phyloP scores from a whole-genome alignment of 2,888 invertebrate genomes.

The Leptothorax acervorum region DNA sequence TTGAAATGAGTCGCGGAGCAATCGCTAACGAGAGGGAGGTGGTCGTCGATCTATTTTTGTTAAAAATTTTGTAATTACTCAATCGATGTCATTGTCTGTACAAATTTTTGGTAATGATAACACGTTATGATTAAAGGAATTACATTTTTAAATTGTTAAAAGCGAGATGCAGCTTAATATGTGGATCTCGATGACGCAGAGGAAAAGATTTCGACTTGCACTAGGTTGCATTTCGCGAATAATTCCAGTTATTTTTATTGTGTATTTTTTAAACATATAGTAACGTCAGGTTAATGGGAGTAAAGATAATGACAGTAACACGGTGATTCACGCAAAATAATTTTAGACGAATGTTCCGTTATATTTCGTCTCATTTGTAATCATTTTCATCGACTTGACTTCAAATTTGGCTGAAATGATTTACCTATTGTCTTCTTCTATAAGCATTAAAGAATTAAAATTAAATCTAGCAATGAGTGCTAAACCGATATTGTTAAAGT shows the following conservation, averaged over 20 bases:
- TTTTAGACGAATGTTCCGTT: background rate
- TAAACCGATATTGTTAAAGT: background rate
- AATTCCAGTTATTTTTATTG: background rate
- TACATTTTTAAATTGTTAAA: background rate
- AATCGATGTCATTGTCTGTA: background rate
- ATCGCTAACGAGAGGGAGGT: conserved; percentile 13
- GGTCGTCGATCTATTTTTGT: background rate
- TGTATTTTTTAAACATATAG: background rate
- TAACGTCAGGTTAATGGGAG: background rate
- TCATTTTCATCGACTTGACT: background rate
- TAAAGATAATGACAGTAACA: background rate
- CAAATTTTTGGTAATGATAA: background rate
- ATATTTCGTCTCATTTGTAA: background rate
- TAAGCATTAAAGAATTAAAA: background rate
- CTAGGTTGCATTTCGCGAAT: background rate
- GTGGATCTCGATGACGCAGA: background rate
- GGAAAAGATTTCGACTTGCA: background rate
- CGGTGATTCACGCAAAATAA: background rate
- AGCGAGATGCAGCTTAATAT: background rate
- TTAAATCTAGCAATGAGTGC: background rate
- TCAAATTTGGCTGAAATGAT: conserved; percentile 1
- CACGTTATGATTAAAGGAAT: background rate
- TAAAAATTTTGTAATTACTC: background rate
- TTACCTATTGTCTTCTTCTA: background rate
- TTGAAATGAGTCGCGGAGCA: background rate